These are phyloP conservation scores for Rhagoletis pomonella DNA, from an alignment of 1,140 invertebrate genomes.

Conservation along the genomic window DNA sequence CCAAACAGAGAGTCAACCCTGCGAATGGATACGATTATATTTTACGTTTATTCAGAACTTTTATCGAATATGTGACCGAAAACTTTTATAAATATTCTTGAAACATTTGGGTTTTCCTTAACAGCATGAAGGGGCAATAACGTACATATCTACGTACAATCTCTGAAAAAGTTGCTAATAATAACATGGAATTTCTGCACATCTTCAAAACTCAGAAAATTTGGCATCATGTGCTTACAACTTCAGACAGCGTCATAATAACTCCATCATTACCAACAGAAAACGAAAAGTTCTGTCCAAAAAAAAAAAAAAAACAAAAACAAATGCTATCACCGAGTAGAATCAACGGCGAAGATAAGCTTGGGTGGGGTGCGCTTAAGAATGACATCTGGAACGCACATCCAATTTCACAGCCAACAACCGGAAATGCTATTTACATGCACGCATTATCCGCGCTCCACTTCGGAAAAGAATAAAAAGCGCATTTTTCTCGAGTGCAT, in stretches of 20 bases:
- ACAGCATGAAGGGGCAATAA: neutral
- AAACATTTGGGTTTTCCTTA: neutral
- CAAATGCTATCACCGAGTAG: neutral
- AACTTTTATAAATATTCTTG: neutral
- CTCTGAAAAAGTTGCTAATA: neutral
- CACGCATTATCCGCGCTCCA: neutral
- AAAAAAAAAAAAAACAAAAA: neutral
- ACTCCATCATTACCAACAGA: neutral
- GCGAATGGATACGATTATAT: too few species aligned
- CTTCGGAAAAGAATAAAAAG: neutral
- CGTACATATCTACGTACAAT: neutral
- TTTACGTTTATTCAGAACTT: neutral
- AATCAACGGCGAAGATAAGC: neutral
- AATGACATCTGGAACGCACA: conserved; percentile 45
- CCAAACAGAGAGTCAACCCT: too few species aligned
- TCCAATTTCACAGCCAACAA: conserved; percentile 49
- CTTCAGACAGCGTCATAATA: conserved; percentile 34
- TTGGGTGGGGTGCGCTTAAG: neutral
- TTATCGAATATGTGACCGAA: neutral
- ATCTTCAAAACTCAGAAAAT: conserved; percentile 24
- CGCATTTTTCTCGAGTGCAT: neutral
- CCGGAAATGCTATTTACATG: conserved; percentile 47
- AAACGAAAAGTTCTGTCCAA: neutral
- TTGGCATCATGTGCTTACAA: conserved; percentile 31
- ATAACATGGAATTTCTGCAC: neutral